phyloP scores from a whole-genome alignment of 2,888 invertebrate species.

The Andrena dorsata region DNA sequence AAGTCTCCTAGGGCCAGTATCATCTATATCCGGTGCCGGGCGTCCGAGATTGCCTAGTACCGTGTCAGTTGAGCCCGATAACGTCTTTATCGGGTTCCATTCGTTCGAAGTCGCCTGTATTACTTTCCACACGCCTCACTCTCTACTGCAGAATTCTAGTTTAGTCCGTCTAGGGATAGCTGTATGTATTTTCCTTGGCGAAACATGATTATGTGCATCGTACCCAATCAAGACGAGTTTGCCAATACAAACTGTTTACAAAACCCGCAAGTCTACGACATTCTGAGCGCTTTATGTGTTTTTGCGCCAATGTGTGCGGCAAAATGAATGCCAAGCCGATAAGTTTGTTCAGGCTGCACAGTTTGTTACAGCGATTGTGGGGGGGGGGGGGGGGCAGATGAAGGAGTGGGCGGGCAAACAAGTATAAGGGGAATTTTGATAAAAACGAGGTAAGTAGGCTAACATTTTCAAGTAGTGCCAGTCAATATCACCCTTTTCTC shows the following conservation, averaged over 20 bases:
- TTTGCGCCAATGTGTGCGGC: not conserved
- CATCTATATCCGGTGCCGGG: not conserved
- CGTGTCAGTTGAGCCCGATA: not conserved
- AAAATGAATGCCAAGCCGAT: too few species aligned
- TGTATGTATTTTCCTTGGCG: not conserved
- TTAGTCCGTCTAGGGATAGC: not conserved
- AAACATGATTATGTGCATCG: not conserved
- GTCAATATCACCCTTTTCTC: too few species aligned
- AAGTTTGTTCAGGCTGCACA: too few species aligned
- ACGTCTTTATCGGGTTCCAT: not conserved
- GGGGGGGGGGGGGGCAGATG: too few species aligned
- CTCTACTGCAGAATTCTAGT: too few species aligned
- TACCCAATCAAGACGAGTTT: not conserved
- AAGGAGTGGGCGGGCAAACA: too few species aligned
- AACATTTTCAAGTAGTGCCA: too few species aligned
- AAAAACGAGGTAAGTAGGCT: too few species aligned
- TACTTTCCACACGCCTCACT: not conserved
- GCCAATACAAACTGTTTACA: not conserved
- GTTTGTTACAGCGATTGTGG: too few species aligned
- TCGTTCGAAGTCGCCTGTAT: not conserved
- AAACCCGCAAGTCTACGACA: not conserved
- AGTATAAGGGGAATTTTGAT: too few species aligned
- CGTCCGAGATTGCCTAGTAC: not conserved
- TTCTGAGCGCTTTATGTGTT: not conserved
- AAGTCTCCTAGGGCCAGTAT: not conserved